Conservation (phyloP, 2,888 invertebrate genomes). For the Orgyia antiqua region DNA sequence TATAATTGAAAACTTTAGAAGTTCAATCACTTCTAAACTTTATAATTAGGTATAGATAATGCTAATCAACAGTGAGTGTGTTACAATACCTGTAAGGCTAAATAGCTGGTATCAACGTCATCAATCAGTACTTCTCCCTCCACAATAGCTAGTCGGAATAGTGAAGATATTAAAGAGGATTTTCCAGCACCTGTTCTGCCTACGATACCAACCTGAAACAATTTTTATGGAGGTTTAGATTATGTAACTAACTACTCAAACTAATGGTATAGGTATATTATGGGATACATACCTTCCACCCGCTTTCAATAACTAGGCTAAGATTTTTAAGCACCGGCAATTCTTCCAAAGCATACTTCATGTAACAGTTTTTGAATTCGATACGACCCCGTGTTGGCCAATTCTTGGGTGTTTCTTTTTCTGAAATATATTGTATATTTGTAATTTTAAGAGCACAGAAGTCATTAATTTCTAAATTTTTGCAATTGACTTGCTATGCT, state of each 20-base stretch:
- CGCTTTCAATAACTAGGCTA: slow-evolving; percentile 81
- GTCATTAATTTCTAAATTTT: no score
- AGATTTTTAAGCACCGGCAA: slow-evolving; percentile 86
- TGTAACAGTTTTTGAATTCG: slow-evolving; percentile 78
- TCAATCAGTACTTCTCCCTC: slow-evolving; percentile 86
- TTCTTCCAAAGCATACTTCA: slow-evolving; percentile 81
- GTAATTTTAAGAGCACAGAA: no score
- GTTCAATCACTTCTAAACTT: no score
- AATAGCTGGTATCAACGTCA: slow-evolving; percentile 68
- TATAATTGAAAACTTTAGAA: no score
- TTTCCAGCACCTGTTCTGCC: slow-evolving; percentile 93
- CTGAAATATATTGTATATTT: no score
- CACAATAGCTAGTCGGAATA: slow-evolving; percentile 86
- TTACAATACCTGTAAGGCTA: slow-evolving; percentile 59
- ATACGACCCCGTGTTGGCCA: slow-evolving; percentile 85
- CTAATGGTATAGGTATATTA: no score
- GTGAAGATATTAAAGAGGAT: slow-evolving; percentile 85
- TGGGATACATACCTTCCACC: slow-evolving; percentile 81
- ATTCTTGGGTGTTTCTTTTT: slow-evolving; percentile 71
- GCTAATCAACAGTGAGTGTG: no score
- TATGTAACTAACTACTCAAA: not conserved
- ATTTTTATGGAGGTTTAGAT: no score
- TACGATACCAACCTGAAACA: slow-evolving; percentile 85
- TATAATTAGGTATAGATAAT: no score
- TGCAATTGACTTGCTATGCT: no score